A percentile compares a stretch with the other conserved stretches of the same genome.
Conservation (phyloP, 2,888 invertebrate species). For the Ophion slaviceki region DNA sequence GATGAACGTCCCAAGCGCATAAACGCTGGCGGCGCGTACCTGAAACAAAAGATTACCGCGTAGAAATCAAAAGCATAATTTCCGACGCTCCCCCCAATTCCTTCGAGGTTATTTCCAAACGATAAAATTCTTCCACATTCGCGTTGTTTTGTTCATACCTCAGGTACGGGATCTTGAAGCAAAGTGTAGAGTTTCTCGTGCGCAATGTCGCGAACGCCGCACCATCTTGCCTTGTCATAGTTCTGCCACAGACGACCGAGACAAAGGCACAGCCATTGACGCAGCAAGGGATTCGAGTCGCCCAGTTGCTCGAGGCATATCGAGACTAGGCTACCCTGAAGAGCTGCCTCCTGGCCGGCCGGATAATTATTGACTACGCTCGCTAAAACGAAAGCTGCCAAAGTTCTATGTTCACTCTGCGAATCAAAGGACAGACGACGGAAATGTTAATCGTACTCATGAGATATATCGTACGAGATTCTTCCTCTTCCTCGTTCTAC, state of each 20-base stretch:
- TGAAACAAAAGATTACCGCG: conserved; percentile 12
- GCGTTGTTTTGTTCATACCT: conserved; percentile 85
- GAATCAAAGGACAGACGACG: conserved; percentile 20
- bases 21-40: conserved; percentile 90
- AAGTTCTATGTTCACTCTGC: conserved; percentile 93
- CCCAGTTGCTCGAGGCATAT: conserved; percentile 95
- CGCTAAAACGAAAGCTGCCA: conserved; percentile 97
- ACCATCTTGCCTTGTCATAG: conserved; percentile 95
- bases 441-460: conserved; percentile 12
- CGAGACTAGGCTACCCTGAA: conserved; percentile 95
- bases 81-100: too few relatives aligned
- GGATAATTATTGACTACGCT: conserved; percentile 96
- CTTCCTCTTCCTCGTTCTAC: conserved; percentile 83
- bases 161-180: conserved; percentile 92
- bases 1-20: conserved; percentile 97
- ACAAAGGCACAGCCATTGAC: conserved; percentile 96
- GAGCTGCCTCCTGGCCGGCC: conserved; percentile 95
- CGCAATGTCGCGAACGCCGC: conserved; percentile 97
- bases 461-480: background rate
- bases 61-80: background rate
- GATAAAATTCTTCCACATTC: background rate
- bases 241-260: conserved; percentile 96
- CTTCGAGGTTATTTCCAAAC: too few relatives aligned
- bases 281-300: conserved; percentile 88
- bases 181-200: conserved; percentile 96